A percentile compares a stretch with the other conserved stretches of the same genome.
These are phyloP conservation scores for Iphiclides podalirius DNA, from an alignment of 2,888 invertebrate species.

Conservation along the genomic window DNA sequence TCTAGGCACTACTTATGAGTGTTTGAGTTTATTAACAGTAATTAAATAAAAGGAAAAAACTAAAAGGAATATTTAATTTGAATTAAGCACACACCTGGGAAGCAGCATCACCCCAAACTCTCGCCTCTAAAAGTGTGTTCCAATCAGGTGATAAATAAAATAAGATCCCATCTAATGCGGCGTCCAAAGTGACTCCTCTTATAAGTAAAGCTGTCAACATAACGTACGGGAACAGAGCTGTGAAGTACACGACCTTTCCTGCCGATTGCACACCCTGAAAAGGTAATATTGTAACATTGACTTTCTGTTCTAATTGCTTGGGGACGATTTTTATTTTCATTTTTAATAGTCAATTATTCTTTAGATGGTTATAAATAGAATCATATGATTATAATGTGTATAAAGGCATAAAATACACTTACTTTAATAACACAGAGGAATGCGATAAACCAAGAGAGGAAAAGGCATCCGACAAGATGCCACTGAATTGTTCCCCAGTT, in stretches of 20 bases:
- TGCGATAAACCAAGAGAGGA: slow-evolving; percentile 89
- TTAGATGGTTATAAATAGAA: too few relatives aligned
- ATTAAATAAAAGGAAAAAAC: too few relatives aligned
- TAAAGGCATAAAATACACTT: slow-evolving; percentile 23
- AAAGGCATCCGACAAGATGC: slow-evolving; percentile 89
- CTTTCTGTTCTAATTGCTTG: too few relatives aligned
- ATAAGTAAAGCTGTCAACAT: slow-evolving; percentile 83
- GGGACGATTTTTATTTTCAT: too few relatives aligned
- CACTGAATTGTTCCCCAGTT: slow-evolving; percentile 88
- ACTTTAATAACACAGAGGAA: slow-evolving; percentile 92
- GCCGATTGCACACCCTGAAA: slow-evolving; percentile 90
- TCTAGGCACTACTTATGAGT: too few relatives aligned
- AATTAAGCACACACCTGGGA: slow-evolving; percentile 74
- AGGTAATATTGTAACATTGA: neutral
- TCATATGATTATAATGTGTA: too few relatives aligned
- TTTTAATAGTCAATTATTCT: too few relatives aligned
- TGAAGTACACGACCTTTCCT: slow-evolving; percentile 91
- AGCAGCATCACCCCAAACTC: slow-evolving; percentile 91
- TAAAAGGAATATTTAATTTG: too few relatives aligned
- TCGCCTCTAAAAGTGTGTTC: slow-evolving; percentile 81
- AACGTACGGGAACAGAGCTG: slow-evolving; percentile 86
- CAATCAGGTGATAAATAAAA: slow-evolving; percentile 88
- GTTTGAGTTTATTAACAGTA: neutral
- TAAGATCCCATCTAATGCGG: slow-evolving; percentile 85
- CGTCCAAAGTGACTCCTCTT: slow-evolving; percentile 83